Conservation (phyloP, 2,113 vertebrate genomes). For the Anoplopoma fimbria region DNA sequence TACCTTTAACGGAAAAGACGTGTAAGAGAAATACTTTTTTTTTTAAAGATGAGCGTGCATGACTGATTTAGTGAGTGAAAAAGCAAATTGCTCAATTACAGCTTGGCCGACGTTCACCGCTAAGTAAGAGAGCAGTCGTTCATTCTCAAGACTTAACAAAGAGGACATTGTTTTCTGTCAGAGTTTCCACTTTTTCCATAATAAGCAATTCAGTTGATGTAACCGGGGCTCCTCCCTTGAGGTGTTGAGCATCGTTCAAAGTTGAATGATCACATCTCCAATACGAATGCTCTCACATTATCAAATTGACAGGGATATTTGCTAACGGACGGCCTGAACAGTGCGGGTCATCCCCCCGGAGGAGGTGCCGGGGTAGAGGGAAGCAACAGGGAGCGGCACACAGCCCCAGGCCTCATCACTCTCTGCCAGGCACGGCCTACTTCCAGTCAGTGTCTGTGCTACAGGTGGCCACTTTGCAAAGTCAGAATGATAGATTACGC, state of each 20-base stretch:
- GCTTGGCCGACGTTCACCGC: not conserved
- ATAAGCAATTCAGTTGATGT: conserved; percentile 23
- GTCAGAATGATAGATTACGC: conserved; percentile 82
- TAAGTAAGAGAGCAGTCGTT: conserved; percentile 23
- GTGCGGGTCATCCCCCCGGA: conserved; percentile 35
- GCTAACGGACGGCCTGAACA: conserved; percentile 28
- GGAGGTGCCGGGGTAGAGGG: conserved; percentile 7
- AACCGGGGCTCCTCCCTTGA: conserved; percentile 15
- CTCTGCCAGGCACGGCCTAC: conserved; percentile 72
- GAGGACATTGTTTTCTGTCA: conserved; percentile 54
- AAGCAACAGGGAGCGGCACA: conserved; percentile 41
- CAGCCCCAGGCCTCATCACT: conserved; percentile 69
- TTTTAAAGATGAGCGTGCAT: not conserved
- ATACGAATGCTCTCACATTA: conserved; percentile 46
- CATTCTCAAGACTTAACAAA: conserved; percentile 44
- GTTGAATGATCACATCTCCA: conserved; percentile 55
- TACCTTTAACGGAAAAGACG: not conserved
- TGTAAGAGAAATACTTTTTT: not conserved
- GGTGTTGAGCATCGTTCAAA: conserved; percentile 41
- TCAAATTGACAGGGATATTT: conserved; percentile 62
- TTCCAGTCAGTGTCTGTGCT: conserved; percentile 65
- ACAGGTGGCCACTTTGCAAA: conserved; percentile 56
- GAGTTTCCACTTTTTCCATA: conserved; percentile 38
- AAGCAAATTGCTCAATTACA: conserved; percentile 58
- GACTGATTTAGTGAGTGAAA: conserved; percentile 50